These are phyloP conservation scores for Drosophila suboccidentalis DNA, from an alignment of 2,888 invertebrate species.

Conservation along the genomic window DNA sequence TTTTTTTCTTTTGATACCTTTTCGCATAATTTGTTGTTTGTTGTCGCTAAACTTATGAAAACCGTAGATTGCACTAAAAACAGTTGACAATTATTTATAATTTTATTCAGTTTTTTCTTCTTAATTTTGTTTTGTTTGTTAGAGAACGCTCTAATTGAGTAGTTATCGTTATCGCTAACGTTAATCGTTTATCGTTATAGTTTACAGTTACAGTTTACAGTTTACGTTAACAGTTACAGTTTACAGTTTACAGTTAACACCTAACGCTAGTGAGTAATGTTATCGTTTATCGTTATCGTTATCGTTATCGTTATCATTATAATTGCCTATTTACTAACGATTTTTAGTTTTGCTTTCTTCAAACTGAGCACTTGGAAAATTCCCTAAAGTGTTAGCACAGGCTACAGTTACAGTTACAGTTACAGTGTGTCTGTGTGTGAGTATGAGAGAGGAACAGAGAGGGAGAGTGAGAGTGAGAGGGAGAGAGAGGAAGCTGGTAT, in stretches of 20 bases:
- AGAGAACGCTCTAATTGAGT: constrained; percentile 54
- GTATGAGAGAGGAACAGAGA: neutral
- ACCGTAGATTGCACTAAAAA: constrained; percentile 81
- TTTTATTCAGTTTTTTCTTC: constrained; percentile 1
- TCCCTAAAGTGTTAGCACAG: constrained; percentile 67
- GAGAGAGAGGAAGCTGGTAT: neutral
- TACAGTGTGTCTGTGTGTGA: constrained; percentile 1
- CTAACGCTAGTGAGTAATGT: constrained; percentile 49
- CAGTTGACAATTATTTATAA: constrained; percentile 64
- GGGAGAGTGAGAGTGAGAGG: constrained; percentile 3
- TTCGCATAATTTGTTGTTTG: constrained; percentile 33
- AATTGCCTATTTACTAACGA: constrained; percentile 37
- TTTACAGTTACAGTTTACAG: constrained; percentile 36
- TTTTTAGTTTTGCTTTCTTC: constrained; percentile 42
- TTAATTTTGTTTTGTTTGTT: too few relatives aligned
- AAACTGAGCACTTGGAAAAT: constrained; percentile 72
- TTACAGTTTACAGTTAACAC: constrained; percentile 49
- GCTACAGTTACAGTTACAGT: constrained; percentile 41
- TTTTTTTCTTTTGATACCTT: constrained; percentile 23
- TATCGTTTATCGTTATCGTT: constrained; percentile 31
- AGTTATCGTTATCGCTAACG: constrained; percentile 41
- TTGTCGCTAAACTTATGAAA: constrained; percentile 75
- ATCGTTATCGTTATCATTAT: constrained; percentile 43
- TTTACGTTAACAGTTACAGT: constrained; percentile 51
- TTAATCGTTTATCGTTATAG: constrained; percentile 33